Base-by-base conservation (phyloP, 92 coral and sea anemone genomes). In the Parazoanthus darwini region DNA sequence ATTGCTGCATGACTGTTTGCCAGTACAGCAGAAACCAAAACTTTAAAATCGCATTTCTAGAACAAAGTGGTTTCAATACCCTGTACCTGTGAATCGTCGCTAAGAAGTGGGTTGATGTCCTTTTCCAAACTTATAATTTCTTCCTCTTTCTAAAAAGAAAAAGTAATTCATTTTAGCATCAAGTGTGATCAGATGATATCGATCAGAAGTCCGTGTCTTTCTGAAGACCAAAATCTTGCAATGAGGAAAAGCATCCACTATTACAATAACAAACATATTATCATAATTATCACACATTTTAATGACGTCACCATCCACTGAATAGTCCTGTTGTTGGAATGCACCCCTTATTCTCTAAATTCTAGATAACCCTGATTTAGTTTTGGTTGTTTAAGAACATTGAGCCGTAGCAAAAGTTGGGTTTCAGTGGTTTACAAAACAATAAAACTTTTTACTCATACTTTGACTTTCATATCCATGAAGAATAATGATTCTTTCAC, bases 31-130 rank as follows among this genome's bases (percentile, higher is more conserved):
- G 8, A 63, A 63, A 63, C 8, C 8, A 72, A 73, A 73, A 73
- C 38, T 36, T 8, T 29, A 11, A 3, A 26, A 13, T 73, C 18
- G 29, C 26, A 2, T 42, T 25, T 1, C 54, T 1, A 78, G 14
- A 43, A 48, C 36, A 78, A 44, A 39, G 6, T 78, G 33, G 20
- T 39, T 79, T 37, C 22, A 79, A 79, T 26, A 23, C 22, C 65
- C 70, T 58, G 54, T 96, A 97, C 99, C 96, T 96, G 95, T 36
- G 99, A 95, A 58, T 97, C 99, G 88, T 97, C 99, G 76, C 99
- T 94, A 38, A 97, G 95, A 54, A 97, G 85, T n/a, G 99, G 99
- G 87, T 97, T 97, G 85, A 97, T 95, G 39, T 97, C 99, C 88
- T 94, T 97, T 82, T 97, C 99, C 87, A 97, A 81, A 86, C 96